Conservation (phyloP, 1,140 invertebrate species). For the Hypsibius dujardini region DNA sequence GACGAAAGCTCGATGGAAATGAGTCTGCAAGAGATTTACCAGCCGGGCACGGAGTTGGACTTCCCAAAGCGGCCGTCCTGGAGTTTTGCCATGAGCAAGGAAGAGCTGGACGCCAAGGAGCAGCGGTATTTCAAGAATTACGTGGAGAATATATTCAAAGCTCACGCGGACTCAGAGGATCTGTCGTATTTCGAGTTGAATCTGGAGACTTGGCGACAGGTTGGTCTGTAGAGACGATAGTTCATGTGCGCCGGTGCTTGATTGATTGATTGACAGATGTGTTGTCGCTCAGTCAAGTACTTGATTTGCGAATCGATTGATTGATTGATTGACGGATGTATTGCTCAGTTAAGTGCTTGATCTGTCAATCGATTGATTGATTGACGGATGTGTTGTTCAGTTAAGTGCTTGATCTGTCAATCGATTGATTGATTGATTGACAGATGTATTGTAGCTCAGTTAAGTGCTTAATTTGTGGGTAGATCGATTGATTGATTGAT, state of each 20-base stretch:
- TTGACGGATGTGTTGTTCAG: no score
- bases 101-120: slow-evolving; percentile 32
- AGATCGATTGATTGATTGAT: no score
- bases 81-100: slow-evolving; percentile 31
- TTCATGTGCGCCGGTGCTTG: not conserved
- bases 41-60: slow-evolving; percentile 30
- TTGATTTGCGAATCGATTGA: no score
- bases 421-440: no score
- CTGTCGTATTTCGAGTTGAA: slow-evolving; percentile 69
- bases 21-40: slow-evolving; percentile 31
- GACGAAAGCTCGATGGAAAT: slow-evolving; percentile 30
- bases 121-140: slow-evolving; percentile 40
- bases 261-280: no score
- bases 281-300: no score
- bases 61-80: slow-evolving; percentile 37
- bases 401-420: no score
- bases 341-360: no score
- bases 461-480: no score
- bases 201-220: slow-evolving; percentile 75
- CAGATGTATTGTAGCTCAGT: no score
- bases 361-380: no score
- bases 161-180: slow-evolving; percentile 32
- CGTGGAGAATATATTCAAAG: slow-evolving; percentile 38
- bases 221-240: not conserved
- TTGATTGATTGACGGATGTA: no score